Percentiles rank a stretch among this genome's conserved stretches.
Conservation (phyloP, 2,888 invertebrate species). For the Cepaea hortensis region DNA sequence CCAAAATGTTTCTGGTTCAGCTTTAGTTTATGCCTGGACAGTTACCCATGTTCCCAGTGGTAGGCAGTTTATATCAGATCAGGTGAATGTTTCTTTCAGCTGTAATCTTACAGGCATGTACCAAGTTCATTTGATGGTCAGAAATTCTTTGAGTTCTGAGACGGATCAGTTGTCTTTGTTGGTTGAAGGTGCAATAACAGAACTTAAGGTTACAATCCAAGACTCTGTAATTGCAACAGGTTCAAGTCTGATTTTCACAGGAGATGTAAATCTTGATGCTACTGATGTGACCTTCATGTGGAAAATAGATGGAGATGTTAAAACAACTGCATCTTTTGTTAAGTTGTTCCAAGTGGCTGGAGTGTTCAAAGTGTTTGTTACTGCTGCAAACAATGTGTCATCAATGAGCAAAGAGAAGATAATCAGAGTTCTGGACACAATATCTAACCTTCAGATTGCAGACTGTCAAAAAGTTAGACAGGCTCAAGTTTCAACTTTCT, state of each 20-base stretch:
- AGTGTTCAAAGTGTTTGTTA: conserved; percentile 27
- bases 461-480: conserved; percentile 35
- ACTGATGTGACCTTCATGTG: conserved; percentile 57
- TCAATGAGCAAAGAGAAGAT: conserved; percentile 2
- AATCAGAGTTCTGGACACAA: conserved; percentile 41
- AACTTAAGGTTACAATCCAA: conserved; percentile 53
- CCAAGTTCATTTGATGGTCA: conserved; percentile 37
- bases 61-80: conserved; percentile 26
- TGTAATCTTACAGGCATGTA: conserved; percentile 50
- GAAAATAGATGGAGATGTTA: conserved; percentile 49
- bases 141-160: conserved; percentile 41
- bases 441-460: conserved; percentile 31
- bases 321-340: not conserved
- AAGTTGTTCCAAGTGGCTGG: conserved; percentile 51
- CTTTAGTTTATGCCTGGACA: conserved; percentile 54
- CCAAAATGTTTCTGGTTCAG: conserved; percentile 54
- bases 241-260: conserved; percentile 53
- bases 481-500: not conserved
- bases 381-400: conserved; percentile 50
- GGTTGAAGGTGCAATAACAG: conserved; percentile 52
- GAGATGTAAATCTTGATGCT: conserved; percentile 55
- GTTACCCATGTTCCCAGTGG: conserved; percentile 32
- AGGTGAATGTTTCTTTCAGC: conserved; percentile 42
- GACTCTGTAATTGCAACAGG: conserved; percentile 53
- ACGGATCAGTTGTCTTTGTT: conserved; percentile 50